A percentile compares a stretch with the other conserved stretches of the same genome.
Conservation (phyloP, 2,797 vertebrate species). For the Chrosomus eos region DNA sequence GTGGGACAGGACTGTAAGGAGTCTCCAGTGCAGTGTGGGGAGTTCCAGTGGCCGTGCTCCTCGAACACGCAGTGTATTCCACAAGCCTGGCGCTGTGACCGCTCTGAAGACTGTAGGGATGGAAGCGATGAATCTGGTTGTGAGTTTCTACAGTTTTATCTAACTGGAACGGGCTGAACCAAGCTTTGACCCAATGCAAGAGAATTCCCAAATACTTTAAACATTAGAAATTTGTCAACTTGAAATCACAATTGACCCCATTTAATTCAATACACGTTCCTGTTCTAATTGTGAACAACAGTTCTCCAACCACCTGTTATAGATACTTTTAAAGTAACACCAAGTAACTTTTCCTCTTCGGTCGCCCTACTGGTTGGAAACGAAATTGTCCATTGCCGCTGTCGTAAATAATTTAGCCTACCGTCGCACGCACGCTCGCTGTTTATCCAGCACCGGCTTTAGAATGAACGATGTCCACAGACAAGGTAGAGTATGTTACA, state of each 20-base stretch:
- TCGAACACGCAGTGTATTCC: slow-evolving; percentile 79
- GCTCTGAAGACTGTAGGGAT: slow-evolving; percentile 83
- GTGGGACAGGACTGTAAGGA: slow-evolving; percentile 75
- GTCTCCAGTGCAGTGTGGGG: slow-evolving; percentile 66
- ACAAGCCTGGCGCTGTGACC: slow-evolving; percentile 84
- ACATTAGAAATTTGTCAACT: neutral
- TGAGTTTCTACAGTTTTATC: slow-evolving; percentile 68
- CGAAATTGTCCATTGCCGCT: no score
- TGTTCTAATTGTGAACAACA: neutral
- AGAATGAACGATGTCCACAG: no score
- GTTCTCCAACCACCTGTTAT: neutral
- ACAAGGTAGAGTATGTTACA: no score
- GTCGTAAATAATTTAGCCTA: no score
- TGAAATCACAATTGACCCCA: neutral
- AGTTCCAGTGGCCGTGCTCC: slow-evolving; percentile 82
- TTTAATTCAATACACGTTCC: neutral
- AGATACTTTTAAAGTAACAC: no score
- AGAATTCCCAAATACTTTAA: neutral
- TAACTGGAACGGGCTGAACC: neutral
- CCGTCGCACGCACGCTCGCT: no score
- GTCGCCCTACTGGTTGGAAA: no score
- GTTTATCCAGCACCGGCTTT: no score
- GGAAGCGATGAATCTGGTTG: slow-evolving; percentile 85
- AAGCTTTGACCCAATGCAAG: neutral
- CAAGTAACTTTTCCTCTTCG: no score